These are phyloP conservation scores for Microtus richardsoni DNA, from an alignment of 2,113 vertebrate genomes.

Conservation along the genomic window DNA sequence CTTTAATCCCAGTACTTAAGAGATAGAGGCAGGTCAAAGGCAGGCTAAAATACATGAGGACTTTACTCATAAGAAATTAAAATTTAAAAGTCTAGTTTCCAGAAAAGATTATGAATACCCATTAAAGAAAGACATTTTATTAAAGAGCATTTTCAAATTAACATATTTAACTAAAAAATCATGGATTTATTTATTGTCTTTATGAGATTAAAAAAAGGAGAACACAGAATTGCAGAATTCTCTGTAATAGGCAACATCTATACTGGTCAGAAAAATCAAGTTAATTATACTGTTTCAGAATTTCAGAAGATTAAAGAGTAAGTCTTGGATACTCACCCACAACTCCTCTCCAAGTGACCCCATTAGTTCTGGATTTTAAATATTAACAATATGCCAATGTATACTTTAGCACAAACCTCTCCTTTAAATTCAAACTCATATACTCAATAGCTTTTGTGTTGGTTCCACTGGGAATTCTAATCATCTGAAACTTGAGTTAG, in stretches of 20 bases:
- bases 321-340: neutral
- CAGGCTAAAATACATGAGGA: neutral
- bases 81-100: neutral
- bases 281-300: slow-evolving; percentile 44
- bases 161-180: slow-evolving; percentile 48
- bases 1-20: neutral
- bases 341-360: neutral
- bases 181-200: slow-evolving; percentile 24
- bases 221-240: slow-evolving; percentile 43
- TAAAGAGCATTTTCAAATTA: slow-evolving; percentile 14
- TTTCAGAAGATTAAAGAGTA: slow-evolving; percentile 50
- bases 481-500: slow-evolving; percentile 13
- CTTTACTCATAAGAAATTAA: neutral
- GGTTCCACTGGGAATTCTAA: neutral
- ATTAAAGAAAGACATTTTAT: slow-evolving; percentile 29
- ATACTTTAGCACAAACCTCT: neutral
- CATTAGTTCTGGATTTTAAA: slow-evolving; percentile 40
- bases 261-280: slow-evolving; percentile 36
- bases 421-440: slow-evolving; percentile 10
- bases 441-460: slow-evolving; percentile 19
- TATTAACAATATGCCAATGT: neutral
- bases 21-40: neutral
- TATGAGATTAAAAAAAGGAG: slow-evolving; percentile 18
- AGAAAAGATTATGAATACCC: slow-evolving; percentile 48
- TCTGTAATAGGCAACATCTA: slow-evolving; percentile 25